phyloP scores from a whole-genome alignment of 2,888 invertebrate species.

The Cloeon dipterum region DNA sequence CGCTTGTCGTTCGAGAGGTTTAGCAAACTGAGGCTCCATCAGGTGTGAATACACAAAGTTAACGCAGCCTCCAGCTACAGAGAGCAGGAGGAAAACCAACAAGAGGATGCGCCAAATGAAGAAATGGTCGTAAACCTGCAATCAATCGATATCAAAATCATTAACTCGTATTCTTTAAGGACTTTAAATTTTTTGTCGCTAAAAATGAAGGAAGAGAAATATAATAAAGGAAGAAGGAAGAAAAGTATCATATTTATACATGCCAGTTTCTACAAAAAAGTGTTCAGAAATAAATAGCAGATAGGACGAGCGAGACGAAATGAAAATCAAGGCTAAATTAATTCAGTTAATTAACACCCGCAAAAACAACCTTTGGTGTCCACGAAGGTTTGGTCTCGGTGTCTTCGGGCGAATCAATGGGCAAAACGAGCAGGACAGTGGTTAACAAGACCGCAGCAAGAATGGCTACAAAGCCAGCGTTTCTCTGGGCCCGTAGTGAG shows the following conservation, averaged over 20 bases:
- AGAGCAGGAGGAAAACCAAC: conserved; percentile 20
- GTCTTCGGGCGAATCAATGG: conserved; percentile 19
- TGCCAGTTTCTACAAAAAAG: too few species aligned
- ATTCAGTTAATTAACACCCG: too few species aligned
- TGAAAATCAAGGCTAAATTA: too few species aligned
- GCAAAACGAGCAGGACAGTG: conserved; percentile 31
- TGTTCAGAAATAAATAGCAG: too few species aligned
- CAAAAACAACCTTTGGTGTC: too few species aligned
- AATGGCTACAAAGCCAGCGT: conserved; percentile 34
- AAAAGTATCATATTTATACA: too few species aligned
- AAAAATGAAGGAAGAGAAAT: background rate
- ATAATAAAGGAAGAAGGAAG: too few species aligned
- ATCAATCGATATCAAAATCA: too few species aligned
- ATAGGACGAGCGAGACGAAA: too few species aligned
- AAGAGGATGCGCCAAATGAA: conserved; percentile 26
- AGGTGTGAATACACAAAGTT: conserved; percentile 24
- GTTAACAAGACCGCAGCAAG: conserved; percentile 29
- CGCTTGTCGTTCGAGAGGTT: conserved; percentile 17
- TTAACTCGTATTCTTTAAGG: too few species aligned
- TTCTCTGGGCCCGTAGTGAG: conserved; percentile 37
- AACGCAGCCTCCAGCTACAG: conserved; percentile 20
- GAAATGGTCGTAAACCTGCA: conserved; percentile 27
- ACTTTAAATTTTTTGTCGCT: too few species aligned
- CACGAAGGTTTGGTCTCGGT: conserved; percentile 11
- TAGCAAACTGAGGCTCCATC: conserved; percentile 22